These are phyloP conservation scores for Hypsopygia costalis DNA, from an alignment of 2,888 invertebrate species.

Conservation along the genomic window DNA sequence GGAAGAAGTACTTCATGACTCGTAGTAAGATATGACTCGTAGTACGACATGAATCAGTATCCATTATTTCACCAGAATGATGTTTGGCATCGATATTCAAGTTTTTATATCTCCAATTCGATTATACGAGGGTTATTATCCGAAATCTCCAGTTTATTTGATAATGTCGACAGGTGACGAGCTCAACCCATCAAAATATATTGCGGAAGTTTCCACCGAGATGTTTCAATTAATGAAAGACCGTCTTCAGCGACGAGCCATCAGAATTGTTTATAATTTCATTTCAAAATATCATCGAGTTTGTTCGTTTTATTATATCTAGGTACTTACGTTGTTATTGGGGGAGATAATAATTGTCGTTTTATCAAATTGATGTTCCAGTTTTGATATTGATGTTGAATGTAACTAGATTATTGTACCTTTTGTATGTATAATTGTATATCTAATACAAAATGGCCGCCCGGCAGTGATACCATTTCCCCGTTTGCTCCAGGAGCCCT, in stretches of 20 bases:
- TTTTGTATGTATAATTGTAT: too few relatives aligned
- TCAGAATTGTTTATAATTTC: slow-evolving; percentile 7
- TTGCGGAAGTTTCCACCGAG: slow-evolving; percentile 5
- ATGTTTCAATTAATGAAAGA: slow-evolving; percentile 6
- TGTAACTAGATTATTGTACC: too few relatives aligned
- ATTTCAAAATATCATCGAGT: not conserved
- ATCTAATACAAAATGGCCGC: too few relatives aligned
- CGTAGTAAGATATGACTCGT: too few relatives aligned
- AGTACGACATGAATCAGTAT: too few relatives aligned
- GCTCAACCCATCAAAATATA: slow-evolving; percentile 9
- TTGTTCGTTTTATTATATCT: not conserved
- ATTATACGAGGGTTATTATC: not conserved
- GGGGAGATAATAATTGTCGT: too few relatives aligned
- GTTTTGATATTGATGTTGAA: too few relatives aligned
- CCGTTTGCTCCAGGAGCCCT: too few relatives aligned
- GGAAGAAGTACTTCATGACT: too few relatives aligned
- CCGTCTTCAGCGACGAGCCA: slow-evolving; percentile 2
- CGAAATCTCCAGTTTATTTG: not conserved
- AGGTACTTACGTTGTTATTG: not conserved
- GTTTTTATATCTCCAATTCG: not conserved
- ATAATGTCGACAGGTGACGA: slow-evolving; percentile 5
- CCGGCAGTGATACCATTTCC: too few relatives aligned
- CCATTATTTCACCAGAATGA: not conserved
- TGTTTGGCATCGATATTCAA: not conserved
- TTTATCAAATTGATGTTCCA: too few relatives aligned